phyloP scores from a whole-genome alignment of 2,888 invertebrate genomes.

The Luperina nickerlii region DNA sequence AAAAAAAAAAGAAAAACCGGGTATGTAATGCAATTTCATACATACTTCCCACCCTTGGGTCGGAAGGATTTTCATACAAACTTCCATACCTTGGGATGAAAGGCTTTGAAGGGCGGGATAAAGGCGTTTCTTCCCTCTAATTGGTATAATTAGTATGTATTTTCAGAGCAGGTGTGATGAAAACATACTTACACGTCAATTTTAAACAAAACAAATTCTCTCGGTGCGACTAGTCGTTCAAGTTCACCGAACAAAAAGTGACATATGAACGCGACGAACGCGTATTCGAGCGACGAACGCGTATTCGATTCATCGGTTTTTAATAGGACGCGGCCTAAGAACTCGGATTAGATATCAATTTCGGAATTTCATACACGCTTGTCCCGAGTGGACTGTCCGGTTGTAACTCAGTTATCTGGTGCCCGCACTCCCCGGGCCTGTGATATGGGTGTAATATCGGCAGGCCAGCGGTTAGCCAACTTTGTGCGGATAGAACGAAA shows the following conservation, averaged over 20 bases:
- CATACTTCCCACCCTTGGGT: too few species aligned
- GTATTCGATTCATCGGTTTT: neutral
- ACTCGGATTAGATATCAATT: constrained; percentile 3
- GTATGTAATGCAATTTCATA: too few species aligned
- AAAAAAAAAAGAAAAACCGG: too few species aligned
- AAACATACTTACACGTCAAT: neutral
- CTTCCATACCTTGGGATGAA: too few species aligned
- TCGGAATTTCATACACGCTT: neutral
- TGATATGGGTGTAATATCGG: constrained; percentile 63
- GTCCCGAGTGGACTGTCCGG: constrained; percentile 39
- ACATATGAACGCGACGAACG: neutral
- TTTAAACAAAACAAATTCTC: too few species aligned
- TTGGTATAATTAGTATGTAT: too few species aligned
- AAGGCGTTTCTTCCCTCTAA: too few species aligned
- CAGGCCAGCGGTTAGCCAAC: constrained; percentile 53
- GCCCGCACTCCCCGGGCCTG: constrained; percentile 20
- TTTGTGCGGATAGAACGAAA: constrained; percentile 56
- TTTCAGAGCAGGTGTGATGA: too few species aligned
- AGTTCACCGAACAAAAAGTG: neutral
- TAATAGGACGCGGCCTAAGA: constrained; percentile 1
- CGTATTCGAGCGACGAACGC: neutral
- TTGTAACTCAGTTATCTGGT: constrained; percentile 52
- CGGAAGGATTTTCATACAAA: too few species aligned
- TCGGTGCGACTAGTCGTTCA: neutral
- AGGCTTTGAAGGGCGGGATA: too few species aligned